Evolutionary conservation across 2,113 vertebrate genomes (phyloP).

Genomic region (Antennarius striatus): DNA sequence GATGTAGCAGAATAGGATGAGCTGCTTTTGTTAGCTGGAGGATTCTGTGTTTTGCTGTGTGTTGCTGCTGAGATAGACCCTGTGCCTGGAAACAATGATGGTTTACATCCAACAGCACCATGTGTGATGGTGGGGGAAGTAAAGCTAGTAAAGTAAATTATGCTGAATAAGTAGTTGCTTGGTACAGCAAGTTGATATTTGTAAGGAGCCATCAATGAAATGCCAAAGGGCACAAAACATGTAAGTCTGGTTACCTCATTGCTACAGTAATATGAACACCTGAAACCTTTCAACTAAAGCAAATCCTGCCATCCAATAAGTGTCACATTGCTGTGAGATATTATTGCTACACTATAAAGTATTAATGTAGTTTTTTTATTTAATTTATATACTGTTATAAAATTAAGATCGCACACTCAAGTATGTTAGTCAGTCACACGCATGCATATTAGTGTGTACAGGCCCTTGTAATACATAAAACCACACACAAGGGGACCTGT

Average conservation of each 20-base stretch:
- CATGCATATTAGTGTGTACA: no score
- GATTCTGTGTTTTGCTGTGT: constrained; percentile 48
- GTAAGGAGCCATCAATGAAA: constrained; percentile 19
- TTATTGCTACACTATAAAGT: no score
- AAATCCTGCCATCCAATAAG: no score
- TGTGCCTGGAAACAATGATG: constrained; percentile 49
- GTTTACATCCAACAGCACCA: constrained; percentile 47
- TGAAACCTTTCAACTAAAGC: no score
- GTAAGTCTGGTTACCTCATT: constrained; percentile 3
- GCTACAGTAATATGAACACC: background rate
- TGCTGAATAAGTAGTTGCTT: constrained; percentile 51
- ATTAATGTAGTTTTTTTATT: no score
- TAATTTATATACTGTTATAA: no score
- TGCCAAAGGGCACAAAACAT: constrained; percentile 12
- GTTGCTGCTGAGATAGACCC: constrained; percentile 66
- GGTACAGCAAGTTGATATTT: constrained; percentile 33
- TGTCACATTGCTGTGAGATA: no score
- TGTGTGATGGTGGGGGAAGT: constrained; percentile 28
- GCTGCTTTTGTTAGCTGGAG: constrained; percentile 58
- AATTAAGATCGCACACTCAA: no score
- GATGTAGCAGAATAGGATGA: constrained; percentile 42
- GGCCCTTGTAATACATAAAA: no score
- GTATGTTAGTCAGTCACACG: no score
- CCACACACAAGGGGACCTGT: no score
- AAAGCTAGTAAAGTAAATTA: constrained; percentile 42